Evolutionary conservation across 2,113 vertebrate genomes (phyloP).

Genomic region (Python bivittatus): DNA sequence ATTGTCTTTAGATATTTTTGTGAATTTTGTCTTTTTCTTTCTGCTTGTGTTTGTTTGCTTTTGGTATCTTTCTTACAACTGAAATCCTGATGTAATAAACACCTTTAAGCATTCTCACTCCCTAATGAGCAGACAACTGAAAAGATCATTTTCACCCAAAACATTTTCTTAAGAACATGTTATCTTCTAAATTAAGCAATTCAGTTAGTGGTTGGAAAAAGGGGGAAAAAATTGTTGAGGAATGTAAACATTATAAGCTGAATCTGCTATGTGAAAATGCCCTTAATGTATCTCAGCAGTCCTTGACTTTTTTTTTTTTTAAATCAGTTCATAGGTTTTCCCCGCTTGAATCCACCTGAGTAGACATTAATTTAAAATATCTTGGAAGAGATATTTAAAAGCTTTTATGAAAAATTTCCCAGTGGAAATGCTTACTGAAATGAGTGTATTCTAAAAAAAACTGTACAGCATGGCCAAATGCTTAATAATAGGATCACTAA

Average conservation of each 20-base stretch:
- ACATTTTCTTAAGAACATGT: too few species aligned
- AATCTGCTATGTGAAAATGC: not conserved
- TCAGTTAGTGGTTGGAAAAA: not conserved
- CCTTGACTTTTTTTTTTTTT: not conserved
- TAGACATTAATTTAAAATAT: slow-evolving; percentile 1
- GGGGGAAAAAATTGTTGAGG: not conserved
- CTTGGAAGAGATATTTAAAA: not conserved
- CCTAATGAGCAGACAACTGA: slow-evolving; percentile 1
- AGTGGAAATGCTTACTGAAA: not conserved
- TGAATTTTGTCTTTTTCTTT: slow-evolving; percentile 68
- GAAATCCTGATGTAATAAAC: slow-evolving; percentile 38
- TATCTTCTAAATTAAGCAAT: not conserved
- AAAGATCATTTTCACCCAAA: not conserved
- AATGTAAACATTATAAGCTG: not conserved
- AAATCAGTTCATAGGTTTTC: slow-evolving; percentile 23
- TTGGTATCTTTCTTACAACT: slow-evolving; percentile 31
- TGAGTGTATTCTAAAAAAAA: slow-evolving; percentile 10
- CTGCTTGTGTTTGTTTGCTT: slow-evolving; percentile 58
- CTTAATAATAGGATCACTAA: slow-evolving; percentile 2
- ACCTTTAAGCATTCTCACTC: not conserved
- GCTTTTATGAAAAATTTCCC: not conserved
- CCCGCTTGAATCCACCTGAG: slow-evolving; percentile 13
- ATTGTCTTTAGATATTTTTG: slow-evolving; percentile 79
- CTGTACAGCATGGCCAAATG: not conserved
- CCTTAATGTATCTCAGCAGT: not conserved